These are phyloP conservation scores for Lophotis ruficrista DNA, from an alignment of 2,113 vertebrate genomes.

Conservation along the genomic window DNA sequence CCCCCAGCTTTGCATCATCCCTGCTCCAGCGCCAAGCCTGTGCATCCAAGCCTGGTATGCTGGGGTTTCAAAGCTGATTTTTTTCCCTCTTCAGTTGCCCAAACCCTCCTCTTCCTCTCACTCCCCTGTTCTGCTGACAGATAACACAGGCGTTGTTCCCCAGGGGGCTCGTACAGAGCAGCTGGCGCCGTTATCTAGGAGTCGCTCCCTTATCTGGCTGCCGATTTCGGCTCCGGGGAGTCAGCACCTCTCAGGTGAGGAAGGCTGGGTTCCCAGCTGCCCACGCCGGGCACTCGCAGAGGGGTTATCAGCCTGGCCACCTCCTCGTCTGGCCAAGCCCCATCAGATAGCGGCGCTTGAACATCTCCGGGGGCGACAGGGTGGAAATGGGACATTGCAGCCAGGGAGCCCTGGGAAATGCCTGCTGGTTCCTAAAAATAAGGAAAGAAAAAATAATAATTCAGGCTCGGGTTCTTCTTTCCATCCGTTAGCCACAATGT, in stretches of 20 bases:
- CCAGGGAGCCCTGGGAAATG: not conserved
- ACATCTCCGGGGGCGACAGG: rapidly evolving
- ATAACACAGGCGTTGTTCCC: not conserved
- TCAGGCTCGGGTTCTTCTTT: not conserved
- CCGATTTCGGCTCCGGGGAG: not conserved
- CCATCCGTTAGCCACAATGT: not conserved
- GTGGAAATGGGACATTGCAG: slow-evolving; percentile 4
- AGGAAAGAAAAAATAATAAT: not conserved
- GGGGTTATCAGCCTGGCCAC: not conserved
- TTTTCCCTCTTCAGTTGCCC: not conserved
- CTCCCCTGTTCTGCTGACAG: not conserved
- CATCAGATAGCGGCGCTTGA: rapidly evolving
- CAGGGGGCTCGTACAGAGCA: not conserved
- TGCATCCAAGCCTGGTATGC: rapidly evolving
- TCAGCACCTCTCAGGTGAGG: slow-evolving; percentile 57
- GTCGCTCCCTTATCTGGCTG: slow-evolving; percentile 17
- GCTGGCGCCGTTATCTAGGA: slow-evolving; percentile 15
- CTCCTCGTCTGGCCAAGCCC: slow-evolving; percentile 11
- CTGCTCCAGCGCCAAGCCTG: not conserved
- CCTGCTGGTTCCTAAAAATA: not conserved
- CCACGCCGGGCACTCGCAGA: rapidly evolving
- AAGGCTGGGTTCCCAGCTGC: not conserved
- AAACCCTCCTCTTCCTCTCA: not conserved
- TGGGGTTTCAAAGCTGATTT: not conserved
- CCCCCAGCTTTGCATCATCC: not conserved